phyloP scores from a whole-genome alignment of 2,888 invertebrate genomes.

The Trichopoda pennipes region DNA sequence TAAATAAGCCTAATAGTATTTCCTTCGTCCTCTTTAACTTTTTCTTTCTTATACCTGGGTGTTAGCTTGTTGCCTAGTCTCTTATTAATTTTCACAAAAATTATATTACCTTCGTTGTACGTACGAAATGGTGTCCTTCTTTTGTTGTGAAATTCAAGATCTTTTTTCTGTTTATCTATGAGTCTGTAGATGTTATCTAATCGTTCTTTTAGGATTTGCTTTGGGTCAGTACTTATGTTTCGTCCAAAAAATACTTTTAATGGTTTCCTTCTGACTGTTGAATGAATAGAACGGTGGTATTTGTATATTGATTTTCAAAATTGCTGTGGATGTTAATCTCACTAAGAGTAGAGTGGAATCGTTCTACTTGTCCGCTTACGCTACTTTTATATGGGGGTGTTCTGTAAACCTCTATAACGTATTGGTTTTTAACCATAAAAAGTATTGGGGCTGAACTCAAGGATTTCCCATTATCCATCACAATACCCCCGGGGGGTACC shows the following conservation, averaged over 20 bases:
- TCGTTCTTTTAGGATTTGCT: conserved; percentile 13
- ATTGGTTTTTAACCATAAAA: conserved; percentile 50
- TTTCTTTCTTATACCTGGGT: too few relatives aligned
- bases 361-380: conserved; percentile 16
- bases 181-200: conserved; percentile 21
- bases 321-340: conserved; percentile 24
- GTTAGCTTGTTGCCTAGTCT: conserved; percentile 49
- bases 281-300: conserved; percentile 43
- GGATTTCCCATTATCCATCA: conserved; percentile 52
- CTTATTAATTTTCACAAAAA: conserved; percentile 28
- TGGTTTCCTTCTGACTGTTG: conserved; percentile 28
- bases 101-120: too few relatives aligned
- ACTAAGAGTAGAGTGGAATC: conserved; percentile 37
- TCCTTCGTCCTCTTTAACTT: conserved; percentile 38
- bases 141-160: not conserved
- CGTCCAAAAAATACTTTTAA: conserved; percentile 46
- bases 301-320: conserved; percentile 33
- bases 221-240: conserved; percentile 26
- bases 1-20: too few relatives aligned
- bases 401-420: conserved; percentile 38
- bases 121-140: conserved; percentile 9
- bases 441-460: conserved; percentile 17
- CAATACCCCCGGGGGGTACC: not conserved
- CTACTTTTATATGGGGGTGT: conserved; percentile 34
- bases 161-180: conserved; percentile 15